Percentiles rank a stretch among this genome's conserved stretches.
Evolutionary conservation across 23 tunicate species (phyloP).

Genomic region (Trididemnum miniatum): DNA sequence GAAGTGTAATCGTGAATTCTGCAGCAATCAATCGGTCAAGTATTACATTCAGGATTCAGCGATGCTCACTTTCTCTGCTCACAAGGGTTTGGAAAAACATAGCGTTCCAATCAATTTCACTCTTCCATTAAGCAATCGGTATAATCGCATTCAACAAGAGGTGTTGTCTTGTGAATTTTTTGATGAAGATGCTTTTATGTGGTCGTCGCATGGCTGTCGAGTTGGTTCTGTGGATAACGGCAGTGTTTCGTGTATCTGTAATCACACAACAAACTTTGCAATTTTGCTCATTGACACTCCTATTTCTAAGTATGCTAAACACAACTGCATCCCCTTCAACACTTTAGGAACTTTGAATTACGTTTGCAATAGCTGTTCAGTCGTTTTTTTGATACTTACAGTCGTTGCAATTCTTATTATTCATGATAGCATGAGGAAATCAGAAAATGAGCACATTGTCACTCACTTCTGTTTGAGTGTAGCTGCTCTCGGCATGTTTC

Average conservation of each 20-base stretch:
- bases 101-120: conserved; percentile 37
- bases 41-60: background rate
- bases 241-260: conserved; percentile 25
- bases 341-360: conserved; percentile 3
- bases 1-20: background rate
- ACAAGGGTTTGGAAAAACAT: background rate
- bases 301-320: background rate
- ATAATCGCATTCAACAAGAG: background rate
- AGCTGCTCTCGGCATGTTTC: conserved; percentile 32
- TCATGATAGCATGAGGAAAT: background rate
- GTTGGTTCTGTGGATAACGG: background rate
- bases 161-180: conserved; percentile 36
- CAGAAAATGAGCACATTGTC: background rate
- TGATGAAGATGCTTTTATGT: background rate
- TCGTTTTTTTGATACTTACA: conserved; percentile 12
- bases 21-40: background rate
- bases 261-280: conserved; percentile 54
- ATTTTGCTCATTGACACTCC: conserved; percentile 19
- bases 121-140: background rate
- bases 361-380: conserved; percentile 18
- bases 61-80: conserved; percentile 26
- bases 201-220: conserved; percentile 35
- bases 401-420: background rate
- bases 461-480: conserved; percentile 30
- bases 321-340: background rate